A percentile compares a stretch with the other conserved stretches of the same genome.
Evolutionary conservation across 1,140 invertebrate genomes (phyloP).

Genomic region (Eurosta solidaginis): DNA sequence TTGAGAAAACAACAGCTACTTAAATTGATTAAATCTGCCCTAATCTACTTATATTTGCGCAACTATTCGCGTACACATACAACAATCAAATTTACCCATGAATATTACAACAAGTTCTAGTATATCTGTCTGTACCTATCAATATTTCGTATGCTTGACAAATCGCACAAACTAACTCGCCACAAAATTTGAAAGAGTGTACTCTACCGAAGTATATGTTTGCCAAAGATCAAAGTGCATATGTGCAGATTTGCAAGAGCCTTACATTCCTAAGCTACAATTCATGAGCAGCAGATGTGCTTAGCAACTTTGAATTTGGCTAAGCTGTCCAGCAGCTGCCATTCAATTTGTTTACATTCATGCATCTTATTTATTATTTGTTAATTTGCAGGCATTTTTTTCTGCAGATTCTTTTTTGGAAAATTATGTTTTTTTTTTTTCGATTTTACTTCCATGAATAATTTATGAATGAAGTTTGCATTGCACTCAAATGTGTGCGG

Average conservation of each 20-base stretch:
- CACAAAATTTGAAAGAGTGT: background rate
- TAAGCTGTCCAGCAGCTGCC: background rate
- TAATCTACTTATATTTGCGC: too few species aligned
- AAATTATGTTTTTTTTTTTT: background rate
- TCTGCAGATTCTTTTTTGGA: background rate
- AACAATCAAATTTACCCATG: background rate
- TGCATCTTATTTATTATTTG: background rate
- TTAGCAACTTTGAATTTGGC: background rate
- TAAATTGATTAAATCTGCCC: too few species aligned
- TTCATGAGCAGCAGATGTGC: background rate
- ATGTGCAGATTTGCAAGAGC: background rate
- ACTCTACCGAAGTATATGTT: background rate
- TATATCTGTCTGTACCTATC: background rate
- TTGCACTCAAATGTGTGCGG: background rate
- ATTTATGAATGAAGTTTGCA: background rate
- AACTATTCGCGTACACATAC: too few species aligned
- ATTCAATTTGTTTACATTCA: background rate
- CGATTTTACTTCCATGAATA: background rate
- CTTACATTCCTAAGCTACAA: background rate
- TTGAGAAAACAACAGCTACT: too few species aligned
- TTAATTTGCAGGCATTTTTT: background rate
- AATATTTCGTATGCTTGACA: background rate
- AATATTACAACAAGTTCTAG: background rate
- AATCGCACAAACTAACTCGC: slow-evolving; percentile 1
- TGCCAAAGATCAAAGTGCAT: background rate